Evolutionary conservation across 2,888 invertebrate species (phyloP), one percentile per base, ranked within the genome.

Genomic region (Selenia dentaria): DNA sequence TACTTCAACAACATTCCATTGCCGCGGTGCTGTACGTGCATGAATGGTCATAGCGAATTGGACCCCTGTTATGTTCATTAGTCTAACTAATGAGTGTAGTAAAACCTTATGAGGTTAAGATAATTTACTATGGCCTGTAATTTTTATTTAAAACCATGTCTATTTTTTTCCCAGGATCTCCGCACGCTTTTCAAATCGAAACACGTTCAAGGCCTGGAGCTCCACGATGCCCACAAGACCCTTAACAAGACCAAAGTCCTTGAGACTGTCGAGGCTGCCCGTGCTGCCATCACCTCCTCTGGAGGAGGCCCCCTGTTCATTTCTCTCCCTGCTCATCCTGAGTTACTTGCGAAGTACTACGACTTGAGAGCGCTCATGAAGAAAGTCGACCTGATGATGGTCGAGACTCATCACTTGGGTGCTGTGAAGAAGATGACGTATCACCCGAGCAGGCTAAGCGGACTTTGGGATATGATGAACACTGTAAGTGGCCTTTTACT

Each of bases 401-500:
- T 95, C 32, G 91, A 94, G 62, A 95, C 95, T 0, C 93, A 94
- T 59, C 93, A 93, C 33, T 71, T 95, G 77, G 92, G 93, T 0
- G 78, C 91, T 24, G 93, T 93, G 59, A 91, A 92, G 65, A 93
- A 94, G 66, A 93, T 93, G 79, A 94, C 95, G 1, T 95, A 93
- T 71, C 95, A 95, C 70, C 95, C 95, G 0, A 95, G 95, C 64
- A 82, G 95, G 43, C 77, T 95, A 57, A 95, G 95, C 70, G 95
- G 95, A 0, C 74, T 95, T 33, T 94, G 95, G 91, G 95, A 95
- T 62, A 94, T 95, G 91, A 92, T 94, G 74, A 95, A 95, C 63
- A 94, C 94, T 68, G 94, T 94, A 74, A 92, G 92, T 68, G 1
- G 13, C 18, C 28, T 31, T 16, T 16, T 16, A 16, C 2, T 2